Percentiles rank a stretch among this genome's conserved stretches.
phyloP scores from a whole-genome alignment of 2,888 invertebrate species.

The Drosophila meridiana region DNA sequence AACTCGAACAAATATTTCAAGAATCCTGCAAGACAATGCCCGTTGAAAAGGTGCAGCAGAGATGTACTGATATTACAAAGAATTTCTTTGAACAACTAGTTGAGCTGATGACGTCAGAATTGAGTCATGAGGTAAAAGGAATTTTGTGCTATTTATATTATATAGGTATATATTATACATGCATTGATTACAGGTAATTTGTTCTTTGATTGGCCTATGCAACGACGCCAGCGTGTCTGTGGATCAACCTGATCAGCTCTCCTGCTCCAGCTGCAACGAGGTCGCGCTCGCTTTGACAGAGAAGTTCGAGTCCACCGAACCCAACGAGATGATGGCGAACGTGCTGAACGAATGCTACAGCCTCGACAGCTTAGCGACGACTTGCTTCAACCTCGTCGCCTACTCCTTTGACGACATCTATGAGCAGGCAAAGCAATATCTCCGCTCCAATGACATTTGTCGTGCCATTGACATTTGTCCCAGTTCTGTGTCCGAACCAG shows the following conservation, averaged over 20 bases:
- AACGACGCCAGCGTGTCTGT: constrained; percentile 3
- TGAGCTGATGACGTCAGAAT: constrained; percentile 1
- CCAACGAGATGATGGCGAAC: not conserved
- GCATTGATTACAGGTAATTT: constrained; percentile 15
- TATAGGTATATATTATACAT: not conserved
- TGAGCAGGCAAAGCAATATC: not conserved
- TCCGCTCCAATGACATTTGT: not conserved
- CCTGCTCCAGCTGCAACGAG: constrained; percentile 1
- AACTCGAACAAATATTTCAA: not conserved
- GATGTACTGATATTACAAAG: not conserved
- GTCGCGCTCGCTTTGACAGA: not conserved
- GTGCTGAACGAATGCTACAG: not conserved
- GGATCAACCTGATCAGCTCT: constrained; percentile 13
- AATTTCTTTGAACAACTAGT: no score
- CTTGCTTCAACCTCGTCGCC: not conserved
- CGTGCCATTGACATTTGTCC: not conserved
- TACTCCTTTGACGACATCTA: not conserved
- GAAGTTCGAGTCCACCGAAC: not conserved
- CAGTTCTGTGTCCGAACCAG: not conserved
- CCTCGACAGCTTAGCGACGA: not conserved
- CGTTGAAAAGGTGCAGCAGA: not conserved
- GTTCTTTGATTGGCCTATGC: constrained; percentile 14
- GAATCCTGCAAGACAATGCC: not conserved
- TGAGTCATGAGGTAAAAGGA: constrained; percentile 14
- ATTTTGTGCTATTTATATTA: not conserved